These are phyloP conservation scores for Nebria ingens DNA, from an alignment of 1,140 invertebrate species.

Conservation along the genomic window DNA sequence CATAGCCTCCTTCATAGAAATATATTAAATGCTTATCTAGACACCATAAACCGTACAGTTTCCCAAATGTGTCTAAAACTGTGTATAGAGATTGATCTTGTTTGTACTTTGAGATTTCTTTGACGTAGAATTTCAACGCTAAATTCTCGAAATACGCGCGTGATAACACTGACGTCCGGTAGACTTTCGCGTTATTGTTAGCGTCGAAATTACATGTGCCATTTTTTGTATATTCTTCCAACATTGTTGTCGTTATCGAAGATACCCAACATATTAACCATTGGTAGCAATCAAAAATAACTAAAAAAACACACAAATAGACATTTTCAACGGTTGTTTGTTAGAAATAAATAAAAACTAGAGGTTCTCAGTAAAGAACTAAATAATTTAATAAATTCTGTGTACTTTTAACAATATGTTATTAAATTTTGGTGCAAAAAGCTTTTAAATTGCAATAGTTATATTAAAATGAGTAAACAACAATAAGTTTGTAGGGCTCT, in stretches of 20 bases:
- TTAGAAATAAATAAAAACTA: no score
- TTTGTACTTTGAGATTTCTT: slow-evolving; percentile 34
- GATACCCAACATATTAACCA: slow-evolving; percentile 77
- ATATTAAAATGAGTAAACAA: no score
- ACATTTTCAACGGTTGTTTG: no score
- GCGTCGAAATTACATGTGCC: slow-evolving; percentile 59
- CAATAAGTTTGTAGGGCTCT: no score
- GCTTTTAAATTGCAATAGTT: no score
- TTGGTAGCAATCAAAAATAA: slow-evolving; percentile 61
- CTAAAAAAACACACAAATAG: no score
- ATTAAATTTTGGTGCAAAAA: no score
- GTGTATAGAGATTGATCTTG: slow-evolving; percentile 37
- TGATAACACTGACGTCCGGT: slow-evolving; percentile 61
- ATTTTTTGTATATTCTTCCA: slow-evolving; percentile 40
- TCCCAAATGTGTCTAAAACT: slow-evolving; percentile 53
- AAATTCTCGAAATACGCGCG: slow-evolving; percentile 63
- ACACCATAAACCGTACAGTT: slow-evolving; percentile 59
- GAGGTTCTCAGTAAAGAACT: no score
- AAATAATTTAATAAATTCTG: no score
- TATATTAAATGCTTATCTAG: slow-evolving; percentile 60
- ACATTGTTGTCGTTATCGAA: slow-evolving; percentile 48
- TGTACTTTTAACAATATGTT: no score
- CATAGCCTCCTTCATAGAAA: slow-evolving; percentile 29
- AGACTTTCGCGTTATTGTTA: slow-evolving; percentile 74
- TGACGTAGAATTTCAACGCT: slow-evolving; percentile 48